Percentiles rank a stretch among this genome's conserved stretches.
Conservation (phyloP, 2,113 vertebrate genomes). For the Eulacestoma nigropectus region DNA sequence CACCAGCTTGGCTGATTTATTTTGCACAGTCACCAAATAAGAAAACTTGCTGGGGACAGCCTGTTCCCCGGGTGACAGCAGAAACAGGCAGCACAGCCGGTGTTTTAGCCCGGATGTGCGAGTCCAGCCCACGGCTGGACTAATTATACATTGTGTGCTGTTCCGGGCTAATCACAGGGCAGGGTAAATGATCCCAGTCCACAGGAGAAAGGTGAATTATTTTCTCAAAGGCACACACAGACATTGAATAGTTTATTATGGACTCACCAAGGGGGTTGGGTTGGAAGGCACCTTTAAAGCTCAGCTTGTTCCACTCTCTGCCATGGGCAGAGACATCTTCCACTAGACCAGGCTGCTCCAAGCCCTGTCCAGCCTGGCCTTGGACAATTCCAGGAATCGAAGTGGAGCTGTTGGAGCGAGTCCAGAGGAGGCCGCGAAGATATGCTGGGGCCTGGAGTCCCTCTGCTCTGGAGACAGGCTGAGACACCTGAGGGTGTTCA, state of each 20-base stretch:
- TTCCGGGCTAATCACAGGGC: not conserved
- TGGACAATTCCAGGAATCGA: not conserved
- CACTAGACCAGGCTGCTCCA: not conserved
- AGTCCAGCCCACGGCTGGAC: not conserved
- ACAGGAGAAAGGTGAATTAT: not conserved
- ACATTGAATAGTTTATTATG: not conserved
- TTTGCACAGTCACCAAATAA: not conserved
- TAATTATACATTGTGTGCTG: not conserved
- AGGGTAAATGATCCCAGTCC: not conserved
- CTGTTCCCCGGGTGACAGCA: not conserved
- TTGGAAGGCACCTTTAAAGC: not conserved
- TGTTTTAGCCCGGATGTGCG: not conserved
- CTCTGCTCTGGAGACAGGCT: not conserved
- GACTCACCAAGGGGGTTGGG: not conserved
- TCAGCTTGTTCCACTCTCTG: not conserved
- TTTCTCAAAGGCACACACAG: not conserved
- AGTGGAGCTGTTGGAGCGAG: not conserved
- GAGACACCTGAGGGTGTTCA: not conserved
- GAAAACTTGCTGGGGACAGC: slow-evolving; percentile 14
- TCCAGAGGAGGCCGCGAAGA: not conserved
- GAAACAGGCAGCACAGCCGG: not conserved
- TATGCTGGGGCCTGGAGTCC: not conserved
- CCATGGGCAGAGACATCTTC: not conserved
- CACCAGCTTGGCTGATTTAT: not conserved
- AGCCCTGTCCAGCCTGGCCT: not conserved